Conservation (phyloP, 2,113 vertebrate genomes). For the Triplophysa rosa region DNA sequence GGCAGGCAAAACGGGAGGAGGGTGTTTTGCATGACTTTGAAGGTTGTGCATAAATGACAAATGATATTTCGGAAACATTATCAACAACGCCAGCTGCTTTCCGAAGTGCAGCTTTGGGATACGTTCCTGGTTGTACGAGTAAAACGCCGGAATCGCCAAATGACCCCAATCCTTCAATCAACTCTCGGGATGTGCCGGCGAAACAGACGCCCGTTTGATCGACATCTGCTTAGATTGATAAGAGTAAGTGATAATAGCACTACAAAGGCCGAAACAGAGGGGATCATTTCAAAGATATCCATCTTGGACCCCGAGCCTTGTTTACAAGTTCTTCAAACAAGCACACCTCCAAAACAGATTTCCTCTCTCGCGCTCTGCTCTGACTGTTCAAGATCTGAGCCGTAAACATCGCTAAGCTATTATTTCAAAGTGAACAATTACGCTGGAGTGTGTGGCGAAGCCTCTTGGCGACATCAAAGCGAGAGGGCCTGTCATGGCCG, state of each 20-base stretch:
- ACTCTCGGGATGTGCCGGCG: neutral
- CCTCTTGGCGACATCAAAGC: constrained; percentile 32
- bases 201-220: neutral
- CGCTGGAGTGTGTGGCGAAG: constrained; percentile 34
- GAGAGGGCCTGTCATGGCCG: constrained; percentile 13
- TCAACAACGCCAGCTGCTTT: constrained; percentile 36
- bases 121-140: neutral
- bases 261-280: constrained; percentile 24
- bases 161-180: neutral
- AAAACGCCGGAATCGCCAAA: constrained; percentile 13
- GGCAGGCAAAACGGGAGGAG: neutral
- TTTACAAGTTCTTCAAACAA: constrained; percentile 35
- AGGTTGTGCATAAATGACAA: constrained; percentile 37
- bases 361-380: neutral
- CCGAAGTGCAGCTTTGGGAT: constrained; percentile 7
- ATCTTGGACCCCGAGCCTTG: constrained; percentile 16
- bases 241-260: neutral
- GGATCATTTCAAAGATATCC: constrained; percentile 15
- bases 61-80: constrained; percentile 24
- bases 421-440: constrained; percentile 46
- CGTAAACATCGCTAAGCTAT: constrained; percentile 34
- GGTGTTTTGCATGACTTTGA: constrained; percentile 37
- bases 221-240: constrained; percentile 26
- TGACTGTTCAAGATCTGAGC: constrained; percentile 26
- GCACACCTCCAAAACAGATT: constrained; percentile 20